A percentile compares a stretch with the other conserved stretches of the same genome.
Conservation (phyloP, 2,888 invertebrate genomes). For the Metellina segmentata region DNA sequence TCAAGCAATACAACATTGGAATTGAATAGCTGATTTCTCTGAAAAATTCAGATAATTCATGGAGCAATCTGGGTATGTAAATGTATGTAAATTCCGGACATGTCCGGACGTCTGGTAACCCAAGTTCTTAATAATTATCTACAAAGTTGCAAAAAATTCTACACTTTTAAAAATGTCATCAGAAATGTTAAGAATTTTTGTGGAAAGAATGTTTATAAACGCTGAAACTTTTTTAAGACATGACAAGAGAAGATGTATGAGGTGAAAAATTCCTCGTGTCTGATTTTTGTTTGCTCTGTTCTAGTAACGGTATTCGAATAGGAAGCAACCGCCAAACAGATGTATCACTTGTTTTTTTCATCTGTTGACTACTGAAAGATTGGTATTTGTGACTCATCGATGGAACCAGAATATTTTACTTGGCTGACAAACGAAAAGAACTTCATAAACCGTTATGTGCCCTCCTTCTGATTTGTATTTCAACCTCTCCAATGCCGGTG, state of each 20-base stretch:
- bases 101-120: too few relatives aligned
- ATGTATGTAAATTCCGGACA: too few relatives aligned
- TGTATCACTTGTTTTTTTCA: background rate
- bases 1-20: too few relatives aligned
- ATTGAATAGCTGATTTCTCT: too few relatives aligned
- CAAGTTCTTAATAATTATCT: too few relatives aligned
- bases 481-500: slow-evolving; percentile 4
- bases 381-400: slow-evolving; percentile 21
- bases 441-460: background rate
- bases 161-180: too few relatives aligned
- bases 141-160: too few relatives aligned
- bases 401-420: slow-evolving; percentile 33
- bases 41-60: too few relatives aligned
- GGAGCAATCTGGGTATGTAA: too few relatives aligned
- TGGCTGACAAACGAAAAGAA: slow-evolving; percentile 20
- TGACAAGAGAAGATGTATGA: background rate
- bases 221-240: background rate
- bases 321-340: background rate
- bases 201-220: too few relatives aligned
- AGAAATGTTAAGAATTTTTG: too few relatives aligned
- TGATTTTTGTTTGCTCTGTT: background rate
- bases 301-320: background rate
- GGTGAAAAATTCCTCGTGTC: background rate
- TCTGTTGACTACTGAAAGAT: background rate
- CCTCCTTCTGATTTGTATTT: slow-evolving; percentile 14